Conservation (phyloP, 2,113 vertebrate genomes). For the Toxotes jaculatrix region DNA sequence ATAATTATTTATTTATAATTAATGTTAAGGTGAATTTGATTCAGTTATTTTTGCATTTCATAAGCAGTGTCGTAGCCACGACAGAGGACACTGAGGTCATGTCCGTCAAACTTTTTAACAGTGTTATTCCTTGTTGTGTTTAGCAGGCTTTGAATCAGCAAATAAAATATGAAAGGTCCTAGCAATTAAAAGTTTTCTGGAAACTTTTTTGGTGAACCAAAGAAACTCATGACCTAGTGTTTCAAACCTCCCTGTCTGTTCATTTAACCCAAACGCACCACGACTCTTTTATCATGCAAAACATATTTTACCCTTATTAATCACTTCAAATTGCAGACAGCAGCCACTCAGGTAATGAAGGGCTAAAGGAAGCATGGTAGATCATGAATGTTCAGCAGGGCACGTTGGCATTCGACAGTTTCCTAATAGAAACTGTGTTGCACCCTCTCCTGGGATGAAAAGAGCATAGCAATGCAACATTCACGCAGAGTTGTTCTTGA, state of each 20-base stretch:
- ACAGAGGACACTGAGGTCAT: background rate
- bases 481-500: background rate
- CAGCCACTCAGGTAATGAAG: conserved; percentile 7
- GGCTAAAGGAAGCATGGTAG: background rate
- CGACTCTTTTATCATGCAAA: background rate
- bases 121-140: background rate
- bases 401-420: background rate
- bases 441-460: conserved; percentile 78
- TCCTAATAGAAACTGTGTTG: conserved; percentile 53
- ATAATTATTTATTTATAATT: background rate
- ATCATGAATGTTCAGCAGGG: background rate
- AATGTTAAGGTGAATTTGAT: background rate
- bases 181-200: background rate
- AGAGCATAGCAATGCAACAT: conserved; percentile 26
- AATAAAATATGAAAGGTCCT: background rate
- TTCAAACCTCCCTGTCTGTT: background rate
- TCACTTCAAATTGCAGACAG: conserved; percentile 9
- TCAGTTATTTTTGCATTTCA: background rate
- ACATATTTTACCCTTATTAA: background rate
- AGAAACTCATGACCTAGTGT: background rate
- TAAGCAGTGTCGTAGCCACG: background rate
- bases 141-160: background rate
- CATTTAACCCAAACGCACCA: background rate
- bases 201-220: background rate
- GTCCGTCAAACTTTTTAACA: background rate